Base-by-base conservation (phyloP, 2,113 vertebrate genomes). In the Serinus canaria region DNA sequence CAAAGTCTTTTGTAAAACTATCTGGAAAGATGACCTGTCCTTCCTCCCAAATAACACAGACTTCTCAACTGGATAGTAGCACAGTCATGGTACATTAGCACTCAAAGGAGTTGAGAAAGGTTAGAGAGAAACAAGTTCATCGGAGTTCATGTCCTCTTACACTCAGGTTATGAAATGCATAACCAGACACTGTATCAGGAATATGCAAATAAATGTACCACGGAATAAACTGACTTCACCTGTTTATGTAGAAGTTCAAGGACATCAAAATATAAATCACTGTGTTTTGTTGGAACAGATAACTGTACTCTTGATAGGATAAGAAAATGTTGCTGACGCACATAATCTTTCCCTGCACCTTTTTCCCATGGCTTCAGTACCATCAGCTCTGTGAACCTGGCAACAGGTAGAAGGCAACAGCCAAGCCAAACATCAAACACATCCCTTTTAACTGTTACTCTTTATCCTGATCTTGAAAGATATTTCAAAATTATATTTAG, bases 231-330 rank as follows among this genome's bases (percentile, higher is more conserved):
- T 76, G 24, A 67, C 86, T 95, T 95, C 87, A 92, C 76, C 77
- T 94, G 84, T 94, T 96, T 62, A 88, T 80, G 86, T 33, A 59
- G 74, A 96, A 83, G 89, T 82, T 93, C 96, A 89, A 91, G 96
- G 95, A 80, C 92, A 91, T 79, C 80, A 94, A 93, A 94, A 96
- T 78, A 74, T 70, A 92, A 95, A 96, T 94, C 73, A 83, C 49
- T 76, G 85, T 82, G 21, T 92, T 94, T 93, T 95, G 83, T 47
- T 88, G 62, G 62, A 95, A 94, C 80, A 90, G 83, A 83, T 77
- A 94, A 90, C 60, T 84, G 67, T 28, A 39, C 59, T 91, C 75
- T 37, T 80, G 43, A 75, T 60, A 86, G 58, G 30, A 18, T 5
- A 88, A 90, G 80, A 89, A 92, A 92, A 59, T 39, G 41, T 59